These are phyloP conservation scores for Drosophila seguyi DNA, from an alignment of 1,140 invertebrate species.

Conservation along the genomic window DNA sequence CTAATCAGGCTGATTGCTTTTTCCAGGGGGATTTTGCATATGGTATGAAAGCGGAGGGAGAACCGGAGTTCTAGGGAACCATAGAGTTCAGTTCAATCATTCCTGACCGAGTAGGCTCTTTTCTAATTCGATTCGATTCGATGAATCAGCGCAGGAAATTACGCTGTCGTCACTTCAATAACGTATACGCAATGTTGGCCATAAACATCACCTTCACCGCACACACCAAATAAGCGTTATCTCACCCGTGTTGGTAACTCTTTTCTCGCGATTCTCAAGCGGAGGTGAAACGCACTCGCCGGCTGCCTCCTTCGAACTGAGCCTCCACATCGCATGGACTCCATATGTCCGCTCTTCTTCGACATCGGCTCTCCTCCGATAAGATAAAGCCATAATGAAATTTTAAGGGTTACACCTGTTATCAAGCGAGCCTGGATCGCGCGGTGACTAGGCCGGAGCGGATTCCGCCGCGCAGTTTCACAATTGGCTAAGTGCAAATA, in stretches of 20 bases:
- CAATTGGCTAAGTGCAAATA: constrained; percentile 48
- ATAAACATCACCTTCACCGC: constrained; percentile 38
- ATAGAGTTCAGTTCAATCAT: constrained; percentile 23
- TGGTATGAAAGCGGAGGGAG: not conserved
- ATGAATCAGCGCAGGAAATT: constrained; percentile 66
- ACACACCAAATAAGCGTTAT: constrained; percentile 40
- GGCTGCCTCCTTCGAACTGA: constrained; percentile 68
- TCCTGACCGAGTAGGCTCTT: not conserved
- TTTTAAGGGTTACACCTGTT: constrained; percentile 74
- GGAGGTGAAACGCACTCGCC: constrained; percentile 50
- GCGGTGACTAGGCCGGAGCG: constrained; percentile 6
- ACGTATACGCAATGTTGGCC: constrained; percentile 50
- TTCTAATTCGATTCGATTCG: constrained; percentile 1
- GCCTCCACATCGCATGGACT: constrained; percentile 31
- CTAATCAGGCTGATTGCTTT: constrained; percentile 75
- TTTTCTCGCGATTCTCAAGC: constrained; percentile 23
- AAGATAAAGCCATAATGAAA: constrained; percentile 77
- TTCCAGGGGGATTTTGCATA: constrained; percentile 41
- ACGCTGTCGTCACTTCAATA: constrained; percentile 36
- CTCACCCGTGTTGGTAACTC: constrained; percentile 53
- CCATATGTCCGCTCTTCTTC: constrained; percentile 22
- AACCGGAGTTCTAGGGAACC: not conserved
- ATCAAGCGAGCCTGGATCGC: constrained; percentile 43
- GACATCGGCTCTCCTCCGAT: constrained; percentile 33
- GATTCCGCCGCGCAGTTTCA: constrained; percentile 20